Percentiles rank a stretch among this genome's conserved stretches.
Conservation (phyloP, 2,888 invertebrate species). For the Mythimna impura region DNA sequence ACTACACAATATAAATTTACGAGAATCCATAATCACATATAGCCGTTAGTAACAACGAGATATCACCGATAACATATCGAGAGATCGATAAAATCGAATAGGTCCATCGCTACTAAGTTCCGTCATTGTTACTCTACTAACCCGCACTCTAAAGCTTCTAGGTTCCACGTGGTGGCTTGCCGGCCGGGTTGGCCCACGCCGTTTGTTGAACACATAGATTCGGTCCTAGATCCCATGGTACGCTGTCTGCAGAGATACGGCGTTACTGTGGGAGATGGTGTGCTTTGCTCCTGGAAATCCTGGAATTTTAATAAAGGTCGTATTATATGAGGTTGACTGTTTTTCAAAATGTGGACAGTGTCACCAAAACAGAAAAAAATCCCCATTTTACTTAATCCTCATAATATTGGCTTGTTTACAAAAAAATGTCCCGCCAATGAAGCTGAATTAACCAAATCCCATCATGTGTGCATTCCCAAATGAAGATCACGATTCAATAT, state of each 20-base stretch:
- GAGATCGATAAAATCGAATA: slow-evolving; percentile 46
- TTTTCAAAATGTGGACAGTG: background rate
- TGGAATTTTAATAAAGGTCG: slow-evolving; percentile 69
- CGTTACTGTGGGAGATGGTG: slow-evolving; percentile 94
- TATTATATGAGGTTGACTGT: slow-evolving; percentile 45
- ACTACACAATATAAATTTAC: slow-evolving; percentile 43
- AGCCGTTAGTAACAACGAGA: slow-evolving; percentile 40
- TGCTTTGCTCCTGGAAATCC: slow-evolving; percentile 86
- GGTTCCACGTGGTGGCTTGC: slow-evolving; percentile 76
- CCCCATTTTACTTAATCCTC: slow-evolving; percentile 3
- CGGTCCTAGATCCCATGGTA: slow-evolving; percentile 91
- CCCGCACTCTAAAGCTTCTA: slow-evolving; percentile 87
- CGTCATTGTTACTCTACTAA: slow-evolving; percentile 73
- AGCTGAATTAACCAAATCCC: background rate
- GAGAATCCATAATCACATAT: slow-evolving; percentile 41
- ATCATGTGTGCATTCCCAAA: slow-evolving; percentile 10
- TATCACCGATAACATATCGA: slow-evolving; percentile 51
- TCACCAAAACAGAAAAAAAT: background rate
- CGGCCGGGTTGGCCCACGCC: slow-evolving; percentile 70
- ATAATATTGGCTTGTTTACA: background rate
- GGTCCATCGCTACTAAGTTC: slow-evolving; percentile 61
- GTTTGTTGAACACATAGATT: slow-evolving; percentile 81
- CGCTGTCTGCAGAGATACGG: slow-evolving; percentile 96
- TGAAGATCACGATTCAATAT: background rate
- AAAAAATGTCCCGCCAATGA: background rate